Percentiles rank a stretch among this genome's conserved stretches.
These are phyloP conservation scores for Zenarchopterus dispar DNA, from an alignment of 2,797 vertebrate species.

Conservation along the genomic window DNA sequence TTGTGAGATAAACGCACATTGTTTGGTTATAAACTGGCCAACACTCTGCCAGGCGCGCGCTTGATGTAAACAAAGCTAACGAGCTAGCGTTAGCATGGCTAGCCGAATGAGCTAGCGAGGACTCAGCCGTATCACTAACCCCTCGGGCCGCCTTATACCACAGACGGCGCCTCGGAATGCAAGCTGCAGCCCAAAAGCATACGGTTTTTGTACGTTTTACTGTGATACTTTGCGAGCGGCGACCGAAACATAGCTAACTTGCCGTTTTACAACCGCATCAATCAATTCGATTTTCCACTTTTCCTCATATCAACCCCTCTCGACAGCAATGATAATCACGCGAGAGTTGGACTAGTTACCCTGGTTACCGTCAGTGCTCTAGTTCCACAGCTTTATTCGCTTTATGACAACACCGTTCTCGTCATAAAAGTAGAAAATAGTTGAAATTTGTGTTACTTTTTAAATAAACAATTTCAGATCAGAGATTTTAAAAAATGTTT, in stretches of 20 bases:
- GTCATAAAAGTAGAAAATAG: no score
- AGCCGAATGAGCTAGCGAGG: conserved; percentile 59
- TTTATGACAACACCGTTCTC: no score
- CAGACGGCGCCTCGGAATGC: conserved; percentile 22
- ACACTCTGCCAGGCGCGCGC: conserved; percentile 66
- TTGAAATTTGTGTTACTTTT: no score
- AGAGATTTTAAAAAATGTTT: no score
- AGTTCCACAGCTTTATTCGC: not conserved
- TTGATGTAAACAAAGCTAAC: conserved; percentile 84
- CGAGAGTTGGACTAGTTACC: conserved; percentile 74
- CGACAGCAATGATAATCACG: conserved; percentile 56
- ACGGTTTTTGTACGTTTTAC: conserved; percentile 26
- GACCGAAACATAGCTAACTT: conserved; percentile 64
- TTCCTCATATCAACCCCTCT: conserved; percentile 67
- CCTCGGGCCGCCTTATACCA: conserved; percentile 34
- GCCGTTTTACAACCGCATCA: conserved; percentile 69
- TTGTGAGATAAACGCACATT: not conserved
- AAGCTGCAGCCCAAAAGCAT: conserved; percentile 20
- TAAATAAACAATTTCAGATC: no score
- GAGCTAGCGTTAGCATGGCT: conserved; percentile 62
- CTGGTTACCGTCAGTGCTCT: conserved; percentile 64
- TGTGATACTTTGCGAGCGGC: conserved; percentile 27
- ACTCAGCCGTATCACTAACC: conserved; percentile 51
- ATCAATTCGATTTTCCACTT: conserved; percentile 75
- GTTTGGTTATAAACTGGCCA: conserved; percentile 20